Evolutionary conservation across 1,140 invertebrate genomes (phyloP).

Genomic region (Conus betulinus): DNA sequence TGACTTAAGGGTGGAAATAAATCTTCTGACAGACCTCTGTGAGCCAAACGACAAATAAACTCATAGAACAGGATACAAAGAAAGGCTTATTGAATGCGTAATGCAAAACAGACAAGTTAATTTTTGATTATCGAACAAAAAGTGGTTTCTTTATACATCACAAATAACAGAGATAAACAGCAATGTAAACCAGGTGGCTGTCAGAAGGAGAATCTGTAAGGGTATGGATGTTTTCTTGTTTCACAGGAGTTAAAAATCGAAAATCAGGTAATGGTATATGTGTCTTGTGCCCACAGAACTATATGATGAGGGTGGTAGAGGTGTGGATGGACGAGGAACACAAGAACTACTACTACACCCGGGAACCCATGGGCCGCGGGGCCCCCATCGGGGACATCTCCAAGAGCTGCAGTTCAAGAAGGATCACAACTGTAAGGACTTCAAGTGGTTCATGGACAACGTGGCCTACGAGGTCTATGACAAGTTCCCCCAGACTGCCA

Average conservation of each 20-base stretch:
- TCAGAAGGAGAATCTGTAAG: too few species aligned
- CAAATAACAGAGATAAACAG: too few species aligned
- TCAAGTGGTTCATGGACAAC: conserved; percentile 98
- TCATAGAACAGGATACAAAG: too few species aligned
- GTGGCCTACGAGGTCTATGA: conserved; percentile 96
- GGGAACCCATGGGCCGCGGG: conserved; percentile 78
- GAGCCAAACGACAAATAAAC: too few species aligned
- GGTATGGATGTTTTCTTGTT: background rate
- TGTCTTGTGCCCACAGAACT: conserved; percentile 75
- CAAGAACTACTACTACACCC: conserved; percentile 96
- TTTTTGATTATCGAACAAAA: too few species aligned
- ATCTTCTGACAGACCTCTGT: too few species aligned
- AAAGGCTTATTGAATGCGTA: too few species aligned
- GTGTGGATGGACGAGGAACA: conserved; percentile 89
- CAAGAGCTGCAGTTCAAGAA: conserved; percentile 79
- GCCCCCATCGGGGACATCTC: conserved; percentile 82
- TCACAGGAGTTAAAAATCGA: background rate
- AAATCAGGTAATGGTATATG: too few species aligned
- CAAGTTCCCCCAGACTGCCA: conserved; percentile 94
- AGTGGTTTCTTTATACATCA: too few species aligned
- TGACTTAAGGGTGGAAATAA: too few species aligned
- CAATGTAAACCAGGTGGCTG: too few species aligned
- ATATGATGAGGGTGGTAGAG: conserved; percentile 80
- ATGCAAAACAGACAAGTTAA: too few species aligned
- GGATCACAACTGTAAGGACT: conserved; percentile 86